A percentile compares a stretch with the other conserved stretches of the same genome.
Conservation (phyloP, 2,113 vertebrate species). For the Carettochelys insculpta region DNA sequence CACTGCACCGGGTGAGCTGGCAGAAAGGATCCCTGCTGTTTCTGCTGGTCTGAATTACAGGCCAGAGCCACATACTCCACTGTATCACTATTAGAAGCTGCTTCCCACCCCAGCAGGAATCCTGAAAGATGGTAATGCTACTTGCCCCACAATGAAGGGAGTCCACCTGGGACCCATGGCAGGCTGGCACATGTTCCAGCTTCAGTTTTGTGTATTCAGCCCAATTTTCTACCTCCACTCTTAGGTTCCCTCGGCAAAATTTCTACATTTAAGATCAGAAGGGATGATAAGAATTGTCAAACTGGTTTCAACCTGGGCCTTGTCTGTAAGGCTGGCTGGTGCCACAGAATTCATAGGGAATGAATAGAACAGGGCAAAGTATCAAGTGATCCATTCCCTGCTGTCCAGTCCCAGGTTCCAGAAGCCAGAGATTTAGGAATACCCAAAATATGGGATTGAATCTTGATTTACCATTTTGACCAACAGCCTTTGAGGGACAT, state of each 20-base stretch:
- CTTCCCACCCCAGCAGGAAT: neutral
- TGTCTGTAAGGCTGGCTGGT: neutral
- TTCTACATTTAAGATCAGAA: neutral
- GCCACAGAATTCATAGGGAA: neutral
- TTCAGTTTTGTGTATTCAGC: neutral
- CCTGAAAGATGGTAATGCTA: neutral
- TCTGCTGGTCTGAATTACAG: neutral
- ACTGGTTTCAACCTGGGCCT: neutral
- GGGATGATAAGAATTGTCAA: neutral
- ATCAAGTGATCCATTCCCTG: neutral
- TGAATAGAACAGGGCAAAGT: neutral
- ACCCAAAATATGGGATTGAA: neutral
- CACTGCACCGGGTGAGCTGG: neutral
- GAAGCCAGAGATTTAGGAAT: neutral
- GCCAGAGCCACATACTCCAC: neutral
- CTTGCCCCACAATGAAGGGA: neutral
- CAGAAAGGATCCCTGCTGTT: neutral
- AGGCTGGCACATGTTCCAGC: neutral
- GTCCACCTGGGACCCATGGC: neutral
- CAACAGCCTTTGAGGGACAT: too few species aligned
- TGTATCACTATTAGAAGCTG: neutral
- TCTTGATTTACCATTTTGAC: too few species aligned
- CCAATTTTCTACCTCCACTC: accelerated
- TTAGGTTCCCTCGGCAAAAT: neutral
- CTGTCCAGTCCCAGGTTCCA: neutral